Evolutionary conservation across 2,113 vertebrate species (phyloP).

Genomic region (Cervus canadensis): DNA sequence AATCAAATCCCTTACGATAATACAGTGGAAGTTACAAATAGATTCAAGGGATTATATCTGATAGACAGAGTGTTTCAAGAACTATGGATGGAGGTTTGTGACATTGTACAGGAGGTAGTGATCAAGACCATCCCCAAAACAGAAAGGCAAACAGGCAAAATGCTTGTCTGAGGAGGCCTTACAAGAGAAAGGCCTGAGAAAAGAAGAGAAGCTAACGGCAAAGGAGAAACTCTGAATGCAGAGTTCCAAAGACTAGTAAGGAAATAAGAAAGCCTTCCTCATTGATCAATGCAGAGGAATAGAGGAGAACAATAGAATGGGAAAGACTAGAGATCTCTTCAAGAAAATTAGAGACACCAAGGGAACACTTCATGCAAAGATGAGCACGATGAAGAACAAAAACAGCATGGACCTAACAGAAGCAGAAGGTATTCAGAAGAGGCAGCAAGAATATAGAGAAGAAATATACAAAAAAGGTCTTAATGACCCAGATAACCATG

Average conservation of each 20-base stretch:
- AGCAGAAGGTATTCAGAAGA: background rate
- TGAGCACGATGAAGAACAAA: background rate
- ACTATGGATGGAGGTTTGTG: fast-evolving
- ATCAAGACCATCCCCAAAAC: background rate
- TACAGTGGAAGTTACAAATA: background rate
- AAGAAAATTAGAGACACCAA: background rate
- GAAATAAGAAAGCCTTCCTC: background rate
- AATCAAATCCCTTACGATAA: background rate
- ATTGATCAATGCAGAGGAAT: background rate
- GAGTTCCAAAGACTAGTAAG: background rate
- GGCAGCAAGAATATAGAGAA: background rate
- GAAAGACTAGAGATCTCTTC: background rate
- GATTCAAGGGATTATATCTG: background rate
- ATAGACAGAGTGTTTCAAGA: background rate
- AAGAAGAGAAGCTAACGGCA: background rate
- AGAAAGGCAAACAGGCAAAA: background rate
- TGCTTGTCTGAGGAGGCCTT: background rate
- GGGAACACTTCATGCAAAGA: background rate
- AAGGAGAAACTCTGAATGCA: background rate
- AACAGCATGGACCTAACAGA: background rate
- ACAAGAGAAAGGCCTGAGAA: background rate
- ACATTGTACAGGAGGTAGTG: background rate
- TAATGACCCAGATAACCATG: background rate
- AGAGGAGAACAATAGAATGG: background rate
- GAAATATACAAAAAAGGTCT: background rate